Base-by-base conservation (phyloP, 2,888 invertebrate genomes). In the Anticlea derivata region DNA sequence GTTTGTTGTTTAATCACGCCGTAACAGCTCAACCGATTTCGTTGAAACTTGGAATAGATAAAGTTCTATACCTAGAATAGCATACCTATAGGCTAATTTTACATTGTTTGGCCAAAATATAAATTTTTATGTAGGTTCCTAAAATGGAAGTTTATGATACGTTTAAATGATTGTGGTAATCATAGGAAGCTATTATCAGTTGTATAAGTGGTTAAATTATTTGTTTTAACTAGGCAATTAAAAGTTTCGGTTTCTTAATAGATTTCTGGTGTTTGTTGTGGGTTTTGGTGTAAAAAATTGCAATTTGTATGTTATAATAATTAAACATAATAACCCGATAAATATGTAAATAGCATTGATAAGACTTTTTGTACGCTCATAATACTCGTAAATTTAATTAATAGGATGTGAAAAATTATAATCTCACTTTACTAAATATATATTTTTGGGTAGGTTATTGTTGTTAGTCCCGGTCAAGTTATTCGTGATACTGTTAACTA, bases 121-220 rank as follows among this genome's bases (percentile, higher is more conserved):
- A n/a, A n/a, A n/a, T n/a, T n/a, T n/a, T n/a, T n/a, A n/a, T n/a
- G n/a, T n/a, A 17, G 17, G 4, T 13, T 26, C 13, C 0, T 17
- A 27, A 17, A 33, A 24, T 46, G 10, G 43, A 13, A 11, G 33
- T 34, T 17, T 40, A 20, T 43, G 5, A 4, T 27, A 8, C 12
- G 6, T 17, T 4, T 3, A 3, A 17, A 4, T 23, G 11, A 46
- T 26, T 31, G 31, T 34, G 33, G 24, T 34, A 27, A 13, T 17
- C 8, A 35, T 13, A 41, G 49, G 41, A 49, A 41, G 49, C 41
- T 41, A 27, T 39, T 47, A 40, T 34, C 4, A 24, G 23, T 8
- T 23, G 1, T 29, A 20, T n/a, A 38, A 47, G 34, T n/a, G 17
- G 24, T 30, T 30, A 46, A 29, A 27, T 10, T 31, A 38, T 26